Evolutionary conservation across 2,888 invertebrate species (phyloP).

Genomic region (Xiphydria camelus): DNA sequence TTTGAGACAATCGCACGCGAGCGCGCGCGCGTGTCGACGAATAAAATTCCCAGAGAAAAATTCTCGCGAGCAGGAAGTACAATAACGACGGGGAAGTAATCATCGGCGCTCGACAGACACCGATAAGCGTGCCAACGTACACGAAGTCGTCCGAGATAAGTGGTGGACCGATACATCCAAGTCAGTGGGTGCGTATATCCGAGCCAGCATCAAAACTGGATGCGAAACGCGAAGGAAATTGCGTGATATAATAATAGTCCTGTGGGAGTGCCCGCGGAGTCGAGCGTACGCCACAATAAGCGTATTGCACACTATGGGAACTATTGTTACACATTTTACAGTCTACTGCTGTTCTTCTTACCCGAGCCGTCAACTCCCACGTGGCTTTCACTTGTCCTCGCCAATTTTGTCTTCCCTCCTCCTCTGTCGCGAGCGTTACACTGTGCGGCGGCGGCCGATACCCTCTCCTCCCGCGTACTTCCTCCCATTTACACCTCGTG

Average conservation of each 20-base stretch:
- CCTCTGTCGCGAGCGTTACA: too few relatives aligned
- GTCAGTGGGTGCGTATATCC: slow-evolving; percentile 26
- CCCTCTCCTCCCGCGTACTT: too few relatives aligned
- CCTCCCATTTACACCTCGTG: too few relatives aligned
- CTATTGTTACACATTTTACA: slow-evolving; percentile 59
- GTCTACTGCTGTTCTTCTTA: slow-evolving; percentile 47
- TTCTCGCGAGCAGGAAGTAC: too few relatives aligned
- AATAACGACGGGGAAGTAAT: not conserved
- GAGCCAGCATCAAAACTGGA: slow-evolving; percentile 54
- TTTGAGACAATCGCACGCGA: too few relatives aligned
- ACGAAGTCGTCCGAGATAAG: too few relatives aligned
- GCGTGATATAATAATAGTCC: slow-evolving; percentile 57
- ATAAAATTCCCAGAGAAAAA: too few relatives aligned
- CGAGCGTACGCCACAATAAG: slow-evolving; percentile 45
- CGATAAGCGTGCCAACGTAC: too few relatives aligned
- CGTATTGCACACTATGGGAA: slow-evolving; percentile 54
- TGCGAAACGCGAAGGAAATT: slow-evolving; percentile 52
- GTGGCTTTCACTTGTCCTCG: slow-evolving; percentile 55
- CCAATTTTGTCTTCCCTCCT: slow-evolving; percentile 16
- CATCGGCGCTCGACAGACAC: not conserved
- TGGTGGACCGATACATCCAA: too few relatives aligned
- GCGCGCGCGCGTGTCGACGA: too few relatives aligned
- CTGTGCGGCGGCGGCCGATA: too few relatives aligned
- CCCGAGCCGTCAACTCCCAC: slow-evolving; percentile 10
- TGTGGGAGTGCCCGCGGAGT: slow-evolving; percentile 54